phyloP scores from a whole-genome alignment of 1,140 invertebrate species.

The Temnothorax nylanderi region DNA sequence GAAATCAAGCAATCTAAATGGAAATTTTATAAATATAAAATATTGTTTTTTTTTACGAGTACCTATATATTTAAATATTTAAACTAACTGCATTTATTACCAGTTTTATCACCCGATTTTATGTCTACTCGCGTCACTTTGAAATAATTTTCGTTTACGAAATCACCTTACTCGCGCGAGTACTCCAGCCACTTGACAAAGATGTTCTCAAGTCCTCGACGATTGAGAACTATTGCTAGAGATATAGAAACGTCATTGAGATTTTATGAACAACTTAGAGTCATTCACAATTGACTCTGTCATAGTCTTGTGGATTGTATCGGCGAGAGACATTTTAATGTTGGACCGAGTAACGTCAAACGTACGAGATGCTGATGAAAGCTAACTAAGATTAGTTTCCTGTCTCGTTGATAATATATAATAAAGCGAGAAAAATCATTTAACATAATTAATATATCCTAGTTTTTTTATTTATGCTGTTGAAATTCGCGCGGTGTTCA shows the following conservation, averaged over 20 bases:
- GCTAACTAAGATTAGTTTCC: neutral
- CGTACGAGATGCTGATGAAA: neutral
- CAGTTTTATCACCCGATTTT: neutral
- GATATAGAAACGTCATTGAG: constrained; percentile 18
- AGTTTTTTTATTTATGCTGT: neutral
- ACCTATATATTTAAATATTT: neutral
- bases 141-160: constrained; percentile 5
- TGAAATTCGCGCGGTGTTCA: neutral
- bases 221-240: constrained; percentile 17
- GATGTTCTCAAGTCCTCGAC: constrained; percentile 16
- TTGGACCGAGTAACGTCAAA: neutral
- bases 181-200: constrained; percentile 25
- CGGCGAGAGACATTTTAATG: neutral
- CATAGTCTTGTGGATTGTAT: neutral
- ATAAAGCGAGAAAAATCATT: neutral
- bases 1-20: neutral
- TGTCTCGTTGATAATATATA: neutral
- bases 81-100: neutral
- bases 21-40: constrained; percentile 1
- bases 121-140: neutral
- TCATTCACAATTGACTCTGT: neutral
- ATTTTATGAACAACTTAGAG: constrained; percentile 21
- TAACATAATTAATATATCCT: neutral
- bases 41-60: neutral
- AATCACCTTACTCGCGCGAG: neutral